Evolutionary conservation across 2,113 vertebrate genomes (phyloP).

Genomic region (Percopsis transmontana): DNA sequence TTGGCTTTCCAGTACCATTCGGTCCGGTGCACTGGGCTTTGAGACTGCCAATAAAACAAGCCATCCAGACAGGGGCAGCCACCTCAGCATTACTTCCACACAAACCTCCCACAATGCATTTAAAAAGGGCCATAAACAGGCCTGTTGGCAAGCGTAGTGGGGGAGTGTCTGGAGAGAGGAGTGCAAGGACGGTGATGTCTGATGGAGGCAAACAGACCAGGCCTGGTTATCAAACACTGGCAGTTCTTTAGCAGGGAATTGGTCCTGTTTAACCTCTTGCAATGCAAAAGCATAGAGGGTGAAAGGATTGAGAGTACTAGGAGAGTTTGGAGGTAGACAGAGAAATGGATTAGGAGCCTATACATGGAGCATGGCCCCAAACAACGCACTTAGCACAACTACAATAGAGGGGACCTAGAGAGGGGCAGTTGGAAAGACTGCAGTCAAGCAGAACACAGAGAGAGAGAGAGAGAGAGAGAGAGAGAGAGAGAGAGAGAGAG

Average conservation of each 20-base stretch:
- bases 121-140: conserved; percentile 56
- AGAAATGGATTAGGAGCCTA: no score
- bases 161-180: conserved; percentile 14
- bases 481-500: conserved; percentile 36
- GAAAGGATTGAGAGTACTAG: no score
- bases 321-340: no score
- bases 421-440: neutral
- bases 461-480: conserved; percentile 9
- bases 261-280: conserved; percentile 2
- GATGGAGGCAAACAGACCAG: conserved; percentile 19
- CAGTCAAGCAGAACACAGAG: neutral
- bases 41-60: conserved; percentile 63
- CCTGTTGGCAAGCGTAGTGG: conserved; percentile 21
- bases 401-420: neutral
- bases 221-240: neutral
- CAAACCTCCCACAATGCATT: conserved; percentile 63
- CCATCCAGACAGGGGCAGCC: conserved; percentile 53
- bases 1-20: neutral
- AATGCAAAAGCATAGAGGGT: neutral
- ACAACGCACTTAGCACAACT: no score
- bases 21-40: conserved; percentile 42
- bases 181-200: neutral
- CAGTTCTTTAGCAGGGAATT: neutral
- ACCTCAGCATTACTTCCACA: conserved; percentile 53
- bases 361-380: no score